These are phyloP conservation scores for Phaethon lepturus DNA, from an alignment of 2,113 vertebrate genomes.

Conservation along the genomic window DNA sequence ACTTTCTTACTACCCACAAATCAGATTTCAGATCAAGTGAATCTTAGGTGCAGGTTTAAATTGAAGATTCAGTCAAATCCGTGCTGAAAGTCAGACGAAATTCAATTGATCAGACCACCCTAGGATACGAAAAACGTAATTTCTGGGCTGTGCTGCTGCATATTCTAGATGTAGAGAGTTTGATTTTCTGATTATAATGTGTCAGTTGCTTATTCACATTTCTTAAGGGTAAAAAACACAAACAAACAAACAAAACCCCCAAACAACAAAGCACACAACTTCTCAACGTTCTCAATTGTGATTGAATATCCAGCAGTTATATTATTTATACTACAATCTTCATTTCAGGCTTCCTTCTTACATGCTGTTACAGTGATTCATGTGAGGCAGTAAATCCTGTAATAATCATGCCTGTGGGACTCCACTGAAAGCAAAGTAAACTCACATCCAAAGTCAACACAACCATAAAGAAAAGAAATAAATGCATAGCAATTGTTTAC, in stretches of 20 bases:
- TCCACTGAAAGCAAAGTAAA: constrained; percentile 16
- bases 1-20: not conserved
- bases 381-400: not conserved
- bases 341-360: constrained; percentile 14
- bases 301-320: not conserved
- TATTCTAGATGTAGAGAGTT: not conserved
- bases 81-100: not conserved
- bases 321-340: constrained; percentile 3
- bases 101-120: not conserved
- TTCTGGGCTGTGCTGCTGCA: not conserved
- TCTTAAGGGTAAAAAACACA: not conserved
- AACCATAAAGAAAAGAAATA: not conserved
- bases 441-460: not conserved
- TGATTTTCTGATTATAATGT: not conserved
- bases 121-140: not conserved
- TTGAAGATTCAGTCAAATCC: not conserved
- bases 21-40: not conserved
- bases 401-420: not conserved
- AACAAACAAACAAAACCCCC: not conserved
- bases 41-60: not conserved
- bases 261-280: not conserved
- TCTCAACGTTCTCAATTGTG: not conserved
- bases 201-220: not conserved
- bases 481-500: not conserved
- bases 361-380: constrained; percentile 13